These are phyloP conservation scores for Lacerta agilis DNA, from an alignment of 2,797 vertebrate species.

Conservation along the genomic window DNA sequence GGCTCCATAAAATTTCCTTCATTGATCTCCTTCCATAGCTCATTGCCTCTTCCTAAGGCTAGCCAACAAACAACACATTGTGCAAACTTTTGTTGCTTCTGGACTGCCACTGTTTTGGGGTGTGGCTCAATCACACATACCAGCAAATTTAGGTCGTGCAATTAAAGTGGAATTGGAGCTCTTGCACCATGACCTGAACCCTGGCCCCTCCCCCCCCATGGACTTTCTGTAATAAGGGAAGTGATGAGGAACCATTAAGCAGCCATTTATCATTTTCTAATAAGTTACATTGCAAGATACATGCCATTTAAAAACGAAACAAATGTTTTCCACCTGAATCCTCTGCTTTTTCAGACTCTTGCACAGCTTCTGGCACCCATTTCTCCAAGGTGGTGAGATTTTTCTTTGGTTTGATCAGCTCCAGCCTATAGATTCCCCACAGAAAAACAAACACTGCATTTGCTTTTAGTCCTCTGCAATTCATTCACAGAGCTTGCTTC, in stretches of 20 bases:
- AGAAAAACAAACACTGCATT: slow-evolving; percentile 11
- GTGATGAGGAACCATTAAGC: no score
- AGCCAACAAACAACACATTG: background rate
- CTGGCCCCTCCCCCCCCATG: no score
- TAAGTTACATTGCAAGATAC: background rate
- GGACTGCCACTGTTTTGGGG: no score
- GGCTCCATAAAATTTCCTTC: background rate
- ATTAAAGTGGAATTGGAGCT: no score
- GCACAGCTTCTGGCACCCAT: background rate
- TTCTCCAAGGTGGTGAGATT: slow-evolving; percentile 26
- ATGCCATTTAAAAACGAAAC: background rate
- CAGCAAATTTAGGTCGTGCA: no score
- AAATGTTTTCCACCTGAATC: slow-evolving; percentile 6
- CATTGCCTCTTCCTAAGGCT: background rate
- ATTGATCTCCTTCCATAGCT: background rate
- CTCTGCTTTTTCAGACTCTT: background rate
- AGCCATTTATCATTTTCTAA: background rate
- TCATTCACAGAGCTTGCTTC: background rate
- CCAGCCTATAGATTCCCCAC: slow-evolving; percentile 76
- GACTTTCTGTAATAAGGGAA: no score
- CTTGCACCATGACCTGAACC: no score
- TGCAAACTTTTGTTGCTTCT: background rate
- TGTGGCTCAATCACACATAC: no score
- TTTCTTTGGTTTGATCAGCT: slow-evolving; percentile 82
- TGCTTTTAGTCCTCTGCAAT: background rate